Evolutionary conservation across 2,888 invertebrate genomes (phyloP), one percentile per base, ranked within the genome.

Genomic region (Dasypolia templi): DNA sequence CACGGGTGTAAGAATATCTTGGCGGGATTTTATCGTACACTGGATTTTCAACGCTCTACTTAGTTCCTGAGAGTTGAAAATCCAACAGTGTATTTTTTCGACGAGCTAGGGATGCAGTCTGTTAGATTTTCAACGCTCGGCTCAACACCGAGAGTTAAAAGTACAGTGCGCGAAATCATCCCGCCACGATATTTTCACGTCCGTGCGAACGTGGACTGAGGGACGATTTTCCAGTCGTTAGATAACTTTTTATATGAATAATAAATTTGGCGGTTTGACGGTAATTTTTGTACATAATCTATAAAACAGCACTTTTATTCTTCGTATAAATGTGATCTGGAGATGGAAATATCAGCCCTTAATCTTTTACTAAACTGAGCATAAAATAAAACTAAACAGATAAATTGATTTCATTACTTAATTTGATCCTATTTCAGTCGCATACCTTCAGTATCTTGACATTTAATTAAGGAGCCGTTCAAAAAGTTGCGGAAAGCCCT

Each of bases 381-480:
- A 39, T 11, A 51, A 72, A 29, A 62, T 19, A 14, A 32, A n/a
- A 55, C 42, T 4, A 0, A 51, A 35, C n/a, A 32, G 22, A 53
- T 46, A 64, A 72, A 64, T 72, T 72, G 53, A 77, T 79, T 69
- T 44, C 35, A 61, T 29, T 49, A 78, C 22, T 39, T 53, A 44
- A 59, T 63, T 63, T 6, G 53, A 44, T 74, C 29, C 56, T 63
- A 78, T 81, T 78, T 81, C 32, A 14, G 26, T 63, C 46, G 63
- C 56, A 32, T 75, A 53, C 67, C 62, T 75, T 19, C 51, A 59
- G 58, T 55, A 72, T 72, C 75, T 63, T 75, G 74, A 82, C 75
- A 75, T 83, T 69, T 69, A 59, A 79, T 75, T 69, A 74, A 32
- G 51, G 19, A 61, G 12, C 51, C 65, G 49, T 74, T 72, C 72